A percentile compares a stretch with the other conserved stretches of the same genome.
These are phyloP conservation scores for Redunca redunca DNA, from an alignment of 2,113 vertebrate genomes.

Conservation along the genomic window DNA sequence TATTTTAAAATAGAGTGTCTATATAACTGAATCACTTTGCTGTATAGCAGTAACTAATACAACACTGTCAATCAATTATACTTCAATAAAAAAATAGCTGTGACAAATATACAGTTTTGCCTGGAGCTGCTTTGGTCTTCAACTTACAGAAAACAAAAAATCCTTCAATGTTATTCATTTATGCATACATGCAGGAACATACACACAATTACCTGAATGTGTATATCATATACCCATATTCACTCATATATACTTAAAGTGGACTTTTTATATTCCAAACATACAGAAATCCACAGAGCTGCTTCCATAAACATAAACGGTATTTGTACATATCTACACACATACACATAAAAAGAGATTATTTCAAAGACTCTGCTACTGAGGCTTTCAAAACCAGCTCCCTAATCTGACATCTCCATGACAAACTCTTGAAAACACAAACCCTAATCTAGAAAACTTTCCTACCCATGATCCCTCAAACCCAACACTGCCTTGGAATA, in stretches of 20 bases:
- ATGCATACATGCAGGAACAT: not conserved
- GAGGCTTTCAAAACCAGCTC: slow-evolving; percentile 11
- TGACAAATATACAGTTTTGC: not conserved
- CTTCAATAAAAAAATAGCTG: not conserved
- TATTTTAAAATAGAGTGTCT: not conserved
- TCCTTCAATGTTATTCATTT: not conserved
- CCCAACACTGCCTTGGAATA: slow-evolving; percentile 18
- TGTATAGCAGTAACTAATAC: not conserved
- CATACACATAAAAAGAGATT: not conserved
- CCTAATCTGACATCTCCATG: not conserved
- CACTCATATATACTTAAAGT: not conserved
- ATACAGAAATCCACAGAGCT: not conserved
- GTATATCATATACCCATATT: not conserved
- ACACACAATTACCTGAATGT: not conserved
- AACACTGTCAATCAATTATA: not conserved
- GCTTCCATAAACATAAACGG: not conserved
- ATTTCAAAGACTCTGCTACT: not conserved
- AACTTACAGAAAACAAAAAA: slow-evolving; percentile 24
- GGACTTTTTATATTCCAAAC: slow-evolving; percentile 21
- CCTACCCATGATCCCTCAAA: not conserved
- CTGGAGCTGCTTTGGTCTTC: not conserved
- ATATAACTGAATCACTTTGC: not conserved
- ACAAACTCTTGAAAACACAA: slow-evolving; percentile 17
- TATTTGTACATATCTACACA: not conserved
- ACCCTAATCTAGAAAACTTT: not conserved